Evolutionary conservation across 2,888 invertebrate species (phyloP), one percentile per base, ranked within the genome.

Genomic region (Plagiodera versicolora): DNA sequence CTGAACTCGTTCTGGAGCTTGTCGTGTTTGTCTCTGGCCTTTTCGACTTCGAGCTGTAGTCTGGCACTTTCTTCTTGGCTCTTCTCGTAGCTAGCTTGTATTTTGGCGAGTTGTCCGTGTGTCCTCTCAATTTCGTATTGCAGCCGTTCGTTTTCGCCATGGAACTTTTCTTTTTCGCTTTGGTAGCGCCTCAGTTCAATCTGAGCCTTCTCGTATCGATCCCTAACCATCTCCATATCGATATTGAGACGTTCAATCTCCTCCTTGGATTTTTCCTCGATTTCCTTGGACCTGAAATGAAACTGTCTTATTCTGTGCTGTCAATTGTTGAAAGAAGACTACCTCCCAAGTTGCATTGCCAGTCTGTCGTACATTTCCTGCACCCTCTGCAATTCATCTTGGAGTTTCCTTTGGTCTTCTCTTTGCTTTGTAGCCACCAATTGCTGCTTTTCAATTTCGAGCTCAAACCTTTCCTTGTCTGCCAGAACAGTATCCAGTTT

Each of bases 311-410:
- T 11, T 24, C 24, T 24, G 24, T 6, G 4, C 24, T 24, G 6
- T 3, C 24, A 24, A 24, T 24, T 3, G 6, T 5, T 24, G 1
- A 28, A 48, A 14, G 11, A 10, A 28, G 9, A 1, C 20, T 45
- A 57, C 61, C 61, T 61, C 48, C 88, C 88, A 20, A 95, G 82
- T 77, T 95, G 94, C 70, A 95, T 83, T 10, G 92, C 89, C 14
- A 93, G 90, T 66, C 95, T 85, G 72, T 95, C 94, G 76, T 94
- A 94, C 83, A 93, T 87, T 81, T 95, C 95, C 78, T 95, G 94
- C 56, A 94, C 81, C 63, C 92, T 87, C 53, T 91, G 87, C 68
- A 92, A 83, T 77, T 95, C 95, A 70, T 95, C 94, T 79, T 94
- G 93, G 16, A 92, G 81, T 79, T 94, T 94, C 44, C 94, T 87